Conservation (phyloP, 2,113 vertebrate genomes). For the Otolemur garnettii region DNA sequence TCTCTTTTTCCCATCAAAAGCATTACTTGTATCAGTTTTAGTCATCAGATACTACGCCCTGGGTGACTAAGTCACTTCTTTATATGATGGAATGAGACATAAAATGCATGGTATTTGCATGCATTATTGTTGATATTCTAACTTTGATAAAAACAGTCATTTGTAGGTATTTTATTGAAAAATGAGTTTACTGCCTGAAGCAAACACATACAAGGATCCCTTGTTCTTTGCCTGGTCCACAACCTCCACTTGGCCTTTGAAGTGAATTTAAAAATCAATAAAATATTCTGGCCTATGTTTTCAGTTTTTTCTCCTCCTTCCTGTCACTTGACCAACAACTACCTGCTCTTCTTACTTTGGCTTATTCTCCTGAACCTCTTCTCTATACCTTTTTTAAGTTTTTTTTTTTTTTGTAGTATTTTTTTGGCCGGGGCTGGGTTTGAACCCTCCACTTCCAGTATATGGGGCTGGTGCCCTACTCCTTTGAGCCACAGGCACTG, state of each 20-base stretch:
- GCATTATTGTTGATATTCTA: not conserved
- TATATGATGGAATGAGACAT: not conserved
- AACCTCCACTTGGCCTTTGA: not conserved
- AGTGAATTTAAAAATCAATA: slow-evolving; percentile 5
- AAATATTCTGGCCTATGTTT: not conserved
- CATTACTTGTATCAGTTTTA: not conserved
- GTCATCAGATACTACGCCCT: not conserved
- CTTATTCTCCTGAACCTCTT: not conserved
- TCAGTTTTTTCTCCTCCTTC: not conserved
- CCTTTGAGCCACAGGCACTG: too few relatives aligned
- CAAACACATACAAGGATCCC: not conserved
- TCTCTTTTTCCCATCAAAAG: not conserved
- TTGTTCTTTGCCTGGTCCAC: not conserved
- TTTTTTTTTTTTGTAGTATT: too few relatives aligned
- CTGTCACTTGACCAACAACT: not conserved
- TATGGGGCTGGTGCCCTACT: too few relatives aligned
- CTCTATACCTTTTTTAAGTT: not conserved
- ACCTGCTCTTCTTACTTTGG: not conserved
- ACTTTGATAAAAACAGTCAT: not conserved
- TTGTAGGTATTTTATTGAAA: not conserved
- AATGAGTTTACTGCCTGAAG: not conserved
- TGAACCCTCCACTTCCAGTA: too few relatives aligned
- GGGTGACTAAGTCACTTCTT: not conserved
- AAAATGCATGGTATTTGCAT: not conserved
- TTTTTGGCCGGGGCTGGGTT: too few relatives aligned